These are phyloP conservation scores for Rhabdornis inornatus DNA, from an alignment of 2,113 vertebrate species.

Conservation along the genomic window DNA sequence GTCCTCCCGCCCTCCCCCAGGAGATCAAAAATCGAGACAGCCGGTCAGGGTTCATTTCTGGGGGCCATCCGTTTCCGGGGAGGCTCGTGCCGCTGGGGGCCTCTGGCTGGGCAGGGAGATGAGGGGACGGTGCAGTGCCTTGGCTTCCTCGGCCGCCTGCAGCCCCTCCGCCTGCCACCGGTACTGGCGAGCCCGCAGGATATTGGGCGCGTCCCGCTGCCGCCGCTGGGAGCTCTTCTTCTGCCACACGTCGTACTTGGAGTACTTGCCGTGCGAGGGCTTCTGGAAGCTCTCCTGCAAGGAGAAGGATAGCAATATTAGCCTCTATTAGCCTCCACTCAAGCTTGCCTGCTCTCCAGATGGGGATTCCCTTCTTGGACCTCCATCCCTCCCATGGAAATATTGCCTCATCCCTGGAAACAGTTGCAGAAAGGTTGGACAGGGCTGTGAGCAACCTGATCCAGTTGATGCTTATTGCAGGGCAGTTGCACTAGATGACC, in stretches of 20 bases:
- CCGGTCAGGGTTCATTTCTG: constrained; percentile 82
- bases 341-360: neutral
- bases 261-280: constrained; percentile 81
- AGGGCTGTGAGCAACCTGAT: neutral
- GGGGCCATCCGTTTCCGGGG: constrained; percentile 79
- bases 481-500: neutral
- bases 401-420: neutral
- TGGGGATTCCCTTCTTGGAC: neutral
- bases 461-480: neutral
- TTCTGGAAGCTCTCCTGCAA: constrained; percentile 84
- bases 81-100: constrained; percentile 70
- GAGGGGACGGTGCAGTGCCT: constrained; percentile 80
- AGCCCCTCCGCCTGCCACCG: constrained; percentile 82
- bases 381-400: neutral
- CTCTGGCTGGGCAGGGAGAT: constrained; percentile 86
- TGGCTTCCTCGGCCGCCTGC: constrained; percentile 80
- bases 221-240: constrained; percentile 86
- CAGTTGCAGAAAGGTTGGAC: neutral
- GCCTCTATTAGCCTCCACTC: neutral
- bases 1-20: constrained; percentile 47
- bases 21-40: constrained; percentile 53
- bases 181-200: constrained; percentile 81
- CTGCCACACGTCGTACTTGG: constrained; percentile 88
- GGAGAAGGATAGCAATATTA: neutral
- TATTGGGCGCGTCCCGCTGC: constrained; percentile 83